Conservation (phyloP, 2,113 vertebrate species). For the Telmatochromis bifrenatus region DNA sequence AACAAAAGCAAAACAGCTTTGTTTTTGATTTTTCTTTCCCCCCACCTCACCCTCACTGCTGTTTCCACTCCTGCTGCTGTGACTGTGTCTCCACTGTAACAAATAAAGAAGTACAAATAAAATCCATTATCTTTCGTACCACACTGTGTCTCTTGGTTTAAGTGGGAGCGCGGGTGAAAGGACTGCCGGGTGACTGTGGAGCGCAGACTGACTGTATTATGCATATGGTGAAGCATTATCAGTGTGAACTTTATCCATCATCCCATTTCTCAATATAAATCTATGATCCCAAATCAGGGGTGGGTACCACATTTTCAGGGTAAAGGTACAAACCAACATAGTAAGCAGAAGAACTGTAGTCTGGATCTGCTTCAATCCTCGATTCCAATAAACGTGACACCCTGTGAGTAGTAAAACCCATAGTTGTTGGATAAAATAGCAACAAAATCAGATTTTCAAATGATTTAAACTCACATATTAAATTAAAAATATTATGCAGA, state of each 20-base stretch:
- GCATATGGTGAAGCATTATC: not conserved
- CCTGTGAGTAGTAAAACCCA: not conserved
- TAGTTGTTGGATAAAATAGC: not conserved
- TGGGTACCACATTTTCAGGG: not conserved
- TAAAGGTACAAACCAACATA: not conserved
- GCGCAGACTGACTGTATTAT: not conserved
- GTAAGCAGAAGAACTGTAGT: not conserved
- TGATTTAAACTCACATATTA: not conserved
- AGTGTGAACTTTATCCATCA: not conserved
- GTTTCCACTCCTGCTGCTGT: constrained; percentile 50
- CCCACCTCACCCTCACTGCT: not conserved
- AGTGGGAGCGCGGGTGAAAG: not conserved
- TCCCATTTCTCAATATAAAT: not conserved
- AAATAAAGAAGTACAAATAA: constrained; percentile 66
- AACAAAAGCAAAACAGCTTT: constrained; percentile 45
- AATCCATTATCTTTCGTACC: constrained; percentile 55
- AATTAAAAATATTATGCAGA: not conserved
- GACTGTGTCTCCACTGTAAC: constrained; percentile 54
- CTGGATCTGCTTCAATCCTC: not conserved
- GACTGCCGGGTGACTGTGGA: not conserved
- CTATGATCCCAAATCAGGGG: not conserved
- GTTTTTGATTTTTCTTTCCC: constrained; percentile 31
- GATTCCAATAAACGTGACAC: not conserved
- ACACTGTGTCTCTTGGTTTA: constrained; percentile 43
- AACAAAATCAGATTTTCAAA: not conserved